These are phyloP conservation scores for Limnephilus marmoratus DNA, from an alignment of 2,888 invertebrate genomes.

Conservation along the genomic window DNA sequence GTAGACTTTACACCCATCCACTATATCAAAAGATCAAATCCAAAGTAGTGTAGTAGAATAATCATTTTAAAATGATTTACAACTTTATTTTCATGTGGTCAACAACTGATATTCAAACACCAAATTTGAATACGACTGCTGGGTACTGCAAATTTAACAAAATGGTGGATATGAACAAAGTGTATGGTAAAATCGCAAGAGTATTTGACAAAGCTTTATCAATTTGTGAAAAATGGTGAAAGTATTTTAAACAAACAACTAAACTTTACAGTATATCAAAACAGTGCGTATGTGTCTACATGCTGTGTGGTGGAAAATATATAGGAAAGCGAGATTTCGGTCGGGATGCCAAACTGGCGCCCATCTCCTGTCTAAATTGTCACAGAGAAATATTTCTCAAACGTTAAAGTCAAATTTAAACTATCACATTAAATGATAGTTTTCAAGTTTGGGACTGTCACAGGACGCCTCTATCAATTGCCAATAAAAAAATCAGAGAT, in stretches of 20 bases:
- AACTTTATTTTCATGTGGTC: background rate
- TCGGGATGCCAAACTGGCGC: background rate
- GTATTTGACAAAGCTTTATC: background rate
- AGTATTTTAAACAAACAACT: background rate
- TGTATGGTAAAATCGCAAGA: background rate
- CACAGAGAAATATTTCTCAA: background rate
- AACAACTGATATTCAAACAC: background rate
- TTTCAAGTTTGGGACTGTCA: background rate
- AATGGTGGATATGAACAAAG: background rate
- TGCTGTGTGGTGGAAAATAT: slow-evolving; percentile 5
- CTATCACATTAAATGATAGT: background rate
- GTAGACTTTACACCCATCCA: background rate
- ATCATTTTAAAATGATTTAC: background rate
- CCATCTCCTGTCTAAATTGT: background rate
- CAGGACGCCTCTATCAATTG: background rate
- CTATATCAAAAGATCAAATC: background rate
- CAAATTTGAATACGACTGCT: background rate
- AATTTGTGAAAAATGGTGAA: background rate
- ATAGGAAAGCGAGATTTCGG: background rate
- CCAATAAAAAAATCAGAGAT: background rate
- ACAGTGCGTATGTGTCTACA: background rate
- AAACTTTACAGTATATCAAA: background rate
- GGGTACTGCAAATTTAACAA: background rate
- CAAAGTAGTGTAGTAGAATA: background rate
- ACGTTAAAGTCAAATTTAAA: background rate